Percentiles rank a stretch among this genome's conserved stretches.
Evolutionary conservation across 2,888 invertebrate genomes (phyloP).

Genomic region (Habroteleia sp.): DNA sequence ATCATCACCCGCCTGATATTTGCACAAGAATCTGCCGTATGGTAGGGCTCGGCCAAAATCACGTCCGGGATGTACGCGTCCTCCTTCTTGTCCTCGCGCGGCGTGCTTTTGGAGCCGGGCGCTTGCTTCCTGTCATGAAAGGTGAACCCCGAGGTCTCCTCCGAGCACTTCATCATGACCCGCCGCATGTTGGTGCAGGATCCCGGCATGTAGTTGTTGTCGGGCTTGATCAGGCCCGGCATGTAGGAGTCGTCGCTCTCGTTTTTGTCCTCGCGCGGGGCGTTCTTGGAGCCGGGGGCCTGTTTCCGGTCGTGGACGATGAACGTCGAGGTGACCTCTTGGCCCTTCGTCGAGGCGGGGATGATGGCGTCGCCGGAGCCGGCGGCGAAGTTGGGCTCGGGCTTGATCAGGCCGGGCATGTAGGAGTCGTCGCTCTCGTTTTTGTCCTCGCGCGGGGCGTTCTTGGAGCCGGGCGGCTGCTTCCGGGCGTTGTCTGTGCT

Average conservation of each 20-base stretch:
- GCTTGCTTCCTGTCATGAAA: too few relatives aligned
- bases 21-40: not conserved
- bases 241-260: not conserved
- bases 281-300: not conserved
- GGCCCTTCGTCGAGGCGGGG: not conserved
- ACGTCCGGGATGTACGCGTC: not conserved
- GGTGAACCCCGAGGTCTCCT: too few relatives aligned
- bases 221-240: not conserved
- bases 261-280: slow-evolving; percentile 2
- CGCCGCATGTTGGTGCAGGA: not conserved
- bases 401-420: not conserved
- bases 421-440: not conserved
- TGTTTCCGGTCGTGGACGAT: too few relatives aligned
- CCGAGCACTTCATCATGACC: not conserved
- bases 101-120: not conserved
- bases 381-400: too few relatives aligned
- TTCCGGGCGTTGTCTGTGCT: too few relatives aligned
- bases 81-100: slow-evolving; percentile 7
- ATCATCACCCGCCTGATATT: not conserved
- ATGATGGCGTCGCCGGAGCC: not conserved
- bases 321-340: too few relatives aligned
- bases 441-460: slow-evolving; percentile 2
- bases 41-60: too few relatives aligned
- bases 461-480: not conserved
- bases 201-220: too few relatives aligned